Evolutionary conservation across 2,113 vertebrate species (phyloP).

Genomic region (Syrrhaptes paradoxus): DNA sequence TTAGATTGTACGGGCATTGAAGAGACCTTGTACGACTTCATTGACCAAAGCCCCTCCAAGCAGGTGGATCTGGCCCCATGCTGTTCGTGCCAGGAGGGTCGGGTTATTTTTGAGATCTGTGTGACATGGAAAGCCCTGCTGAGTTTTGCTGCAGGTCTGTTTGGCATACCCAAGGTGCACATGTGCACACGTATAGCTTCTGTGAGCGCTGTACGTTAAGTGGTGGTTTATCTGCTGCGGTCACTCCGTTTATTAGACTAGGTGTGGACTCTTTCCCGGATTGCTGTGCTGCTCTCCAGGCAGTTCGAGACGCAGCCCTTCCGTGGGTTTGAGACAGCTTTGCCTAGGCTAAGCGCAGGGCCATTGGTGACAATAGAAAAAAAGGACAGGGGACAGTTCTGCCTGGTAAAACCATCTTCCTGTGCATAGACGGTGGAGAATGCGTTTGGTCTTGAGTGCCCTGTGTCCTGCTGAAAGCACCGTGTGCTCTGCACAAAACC

Average conservation of each 20-base stretch:
- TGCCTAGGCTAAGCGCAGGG: neutral
- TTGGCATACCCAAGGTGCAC: rapidly evolving
- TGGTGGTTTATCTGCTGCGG: neutral
- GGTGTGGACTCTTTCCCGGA: neutral
- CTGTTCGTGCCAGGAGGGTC: rapidly evolving
- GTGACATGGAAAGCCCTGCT: neutral
- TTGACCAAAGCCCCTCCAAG: neutral
- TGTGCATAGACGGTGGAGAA: neutral
- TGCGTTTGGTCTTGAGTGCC: neutral
- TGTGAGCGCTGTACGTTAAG: neutral
- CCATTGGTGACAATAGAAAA: neutral
- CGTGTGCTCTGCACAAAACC: neutral
- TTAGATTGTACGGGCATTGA: neutral
- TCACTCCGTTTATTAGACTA: neutral
- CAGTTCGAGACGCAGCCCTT: neutral
- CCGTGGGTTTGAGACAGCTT: neutral
- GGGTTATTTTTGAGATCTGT: neutral
- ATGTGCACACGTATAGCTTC: rapidly evolving
- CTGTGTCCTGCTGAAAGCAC: neutral
- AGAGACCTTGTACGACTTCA: neutral
- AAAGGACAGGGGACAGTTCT: neutral
- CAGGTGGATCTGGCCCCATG: neutral
- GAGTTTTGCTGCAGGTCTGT: neutral
- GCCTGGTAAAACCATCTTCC: neutral
- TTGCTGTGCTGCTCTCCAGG: neutral